Conservation (phyloP, 2,797 vertebrate genomes). For the Periophthalmus magnuspinnatus region DNA sequence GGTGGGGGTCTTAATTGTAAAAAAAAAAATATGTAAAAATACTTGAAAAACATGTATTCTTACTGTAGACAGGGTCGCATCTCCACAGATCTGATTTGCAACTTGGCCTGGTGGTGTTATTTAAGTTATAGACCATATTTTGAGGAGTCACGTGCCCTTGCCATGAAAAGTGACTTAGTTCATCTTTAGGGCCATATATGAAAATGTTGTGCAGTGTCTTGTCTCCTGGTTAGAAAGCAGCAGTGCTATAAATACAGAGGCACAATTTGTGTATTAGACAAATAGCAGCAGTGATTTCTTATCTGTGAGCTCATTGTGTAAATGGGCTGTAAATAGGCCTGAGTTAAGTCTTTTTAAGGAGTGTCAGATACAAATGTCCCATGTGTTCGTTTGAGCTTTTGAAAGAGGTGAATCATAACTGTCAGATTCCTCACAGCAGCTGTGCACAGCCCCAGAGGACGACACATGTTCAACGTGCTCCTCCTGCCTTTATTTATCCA, state of each 20-base stretch:
- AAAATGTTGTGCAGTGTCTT: background rate
- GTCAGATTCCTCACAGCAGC: slow-evolving; percentile 29
- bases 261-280: background rate
- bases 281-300: background rate
- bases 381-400: background rate
- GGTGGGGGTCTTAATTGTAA: too few relatives aligned
- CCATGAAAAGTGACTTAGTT: too few relatives aligned
- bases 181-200: too few relatives aligned
- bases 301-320: background rate
- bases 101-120: too few relatives aligned
- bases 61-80: too few relatives aligned
- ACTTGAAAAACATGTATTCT: too few relatives aligned
- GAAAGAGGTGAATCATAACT: slow-evolving; percentile 4
- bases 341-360: background rate
- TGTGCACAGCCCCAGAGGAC: slow-evolving; percentile 25
- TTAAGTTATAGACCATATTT: too few relatives aligned
- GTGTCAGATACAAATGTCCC: slow-evolving; percentile 3
- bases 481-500: background rate
- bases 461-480: background rate
- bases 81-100: too few relatives aligned
- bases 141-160: too few relatives aligned
- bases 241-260: background rate
- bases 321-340: background rate
- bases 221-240: background rate
- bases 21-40: too few relatives aligned